Conservation (phyloP, 1,140 invertebrate genomes). For the Orius insidiosus region DNA sequence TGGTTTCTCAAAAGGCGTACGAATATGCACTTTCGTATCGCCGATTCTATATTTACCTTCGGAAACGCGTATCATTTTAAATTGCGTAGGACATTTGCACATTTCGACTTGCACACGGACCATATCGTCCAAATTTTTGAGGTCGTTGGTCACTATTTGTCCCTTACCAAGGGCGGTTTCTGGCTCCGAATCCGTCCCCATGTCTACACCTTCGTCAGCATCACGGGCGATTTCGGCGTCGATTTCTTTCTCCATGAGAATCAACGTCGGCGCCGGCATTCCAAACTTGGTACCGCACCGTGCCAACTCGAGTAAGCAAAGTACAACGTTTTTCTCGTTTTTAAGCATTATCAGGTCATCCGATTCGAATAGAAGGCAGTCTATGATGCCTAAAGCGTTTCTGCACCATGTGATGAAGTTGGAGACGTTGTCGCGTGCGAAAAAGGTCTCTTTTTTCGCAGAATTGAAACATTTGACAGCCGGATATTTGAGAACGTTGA, state of each 20-base stretch:
- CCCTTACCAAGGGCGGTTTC: slow-evolving; percentile 49
- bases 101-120: slow-evolving; percentile 80
- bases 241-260: slow-evolving; percentile 93
- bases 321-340: slow-evolving; percentile 89
- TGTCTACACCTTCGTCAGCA: slow-evolving; percentile 26
- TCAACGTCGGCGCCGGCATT: slow-evolving; percentile 83
- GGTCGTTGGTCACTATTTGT: slow-evolving; percentile 79
- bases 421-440: slow-evolving; percentile 88
- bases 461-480: slow-evolving; percentile 52
- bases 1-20: slow-evolving; percentile 86
- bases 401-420: slow-evolving; percentile 90
- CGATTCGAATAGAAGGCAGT: slow-evolving; percentile 87
- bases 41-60: slow-evolving; percentile 94
- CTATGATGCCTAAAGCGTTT: slow-evolving; percentile 61
- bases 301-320: slow-evolving; percentile 86
- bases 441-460: slow-evolving; percentile 78
- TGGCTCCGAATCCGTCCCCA: slow-evolving; percentile 24
- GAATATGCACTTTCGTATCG: slow-evolving; percentile 85
- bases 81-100: slow-evolving; percentile 89
- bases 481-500: slow-evolving; percentile 38
- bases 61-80: slow-evolving; percentile 88
- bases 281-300: slow-evolving; percentile 52
- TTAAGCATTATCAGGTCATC: slow-evolving; percentile 90
- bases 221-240: slow-evolving; percentile 50
- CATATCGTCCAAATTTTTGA: slow-evolving; percentile 91